Evolutionary conservation across 2,888 invertebrate species (phyloP), one percentile per base, ranked within the genome.

Genomic region (Limnephilus auricula): DNA sequence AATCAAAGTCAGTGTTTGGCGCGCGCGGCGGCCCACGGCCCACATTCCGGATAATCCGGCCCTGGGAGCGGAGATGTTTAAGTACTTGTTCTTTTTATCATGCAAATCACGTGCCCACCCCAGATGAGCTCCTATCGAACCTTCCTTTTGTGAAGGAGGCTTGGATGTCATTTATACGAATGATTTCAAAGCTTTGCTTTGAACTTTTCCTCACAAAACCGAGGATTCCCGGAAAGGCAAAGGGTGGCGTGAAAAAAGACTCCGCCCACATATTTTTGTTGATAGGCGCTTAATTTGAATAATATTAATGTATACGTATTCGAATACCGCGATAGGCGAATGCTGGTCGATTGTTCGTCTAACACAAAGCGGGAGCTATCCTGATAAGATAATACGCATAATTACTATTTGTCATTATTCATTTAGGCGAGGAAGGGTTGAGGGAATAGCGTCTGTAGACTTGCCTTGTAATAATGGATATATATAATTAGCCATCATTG

Each of bases 141-240:
- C 91, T 84, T 90, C 89, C 90, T 89, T 83, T 89, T 30, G 80
- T 78, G 84, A 89, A 85, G 87, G 83, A 78, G 88, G 89, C 91
- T 92, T 90, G 89, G 91, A 91, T 91, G 90, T 92, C 91, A 91
- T 92, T 92, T 92, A 92, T 92, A 89, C 90, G 91, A 91, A 91
- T 88, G 91, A 90, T 89, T 91, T 92, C 89, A 91, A 91, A 83
- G 37, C 65, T 34, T 30, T 50, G 91, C 92, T 91, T 92, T 91
- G 92, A 92, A 92, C 90, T 90, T 90, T 84, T 83, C 84, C 18
- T 25, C 32, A 87, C 80, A 90, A 90, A 90, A 89, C 89, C 79
- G 34, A 31, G 34, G 78, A 45, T 65, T 87, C 80, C 40, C 80
- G 84, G 79, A 50, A 86, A 83, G 84, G 84, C 12, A 79, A 79